Base-by-base conservation (phyloP, 2,113 vertebrate genomes). In the Nothoprocta pentlandii region DNA sequence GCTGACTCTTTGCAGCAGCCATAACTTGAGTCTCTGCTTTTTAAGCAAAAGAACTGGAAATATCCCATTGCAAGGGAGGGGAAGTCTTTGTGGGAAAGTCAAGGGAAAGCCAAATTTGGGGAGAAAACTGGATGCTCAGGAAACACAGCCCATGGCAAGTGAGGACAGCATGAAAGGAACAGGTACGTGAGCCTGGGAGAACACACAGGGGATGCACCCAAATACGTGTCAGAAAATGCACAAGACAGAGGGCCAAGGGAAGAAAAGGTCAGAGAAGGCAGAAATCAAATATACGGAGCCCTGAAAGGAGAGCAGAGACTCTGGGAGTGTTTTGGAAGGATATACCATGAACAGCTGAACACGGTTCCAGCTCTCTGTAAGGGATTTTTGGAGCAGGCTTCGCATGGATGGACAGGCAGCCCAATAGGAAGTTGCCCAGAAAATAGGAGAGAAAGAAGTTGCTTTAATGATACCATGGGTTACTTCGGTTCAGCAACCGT, bases 21-120 rank as follows among this genome's bases (percentile, higher is more conserved):
- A 1, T 28, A 92, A 77, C 23, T 34, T 64, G 19, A 68, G 44
- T 44, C 39, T 32, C 58, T 22, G 44, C 0, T 2, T 79, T 85
- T 77, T 16, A 91, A 82, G 49, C 44, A 69, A 73, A 91, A 64
- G 12, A 90, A 86, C 16, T n/a, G 25, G 71, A 92, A 93, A 64
- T 56, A 78, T 16, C 25, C 42, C 67, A 30, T 10, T 62, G 11
- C 12, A 13, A 69, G 36, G 47, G 47, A 32, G 28, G 71, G 69
- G 39, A 89, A 87, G 79, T 23, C 22, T 64, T 69, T 73, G 28
- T 21, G 17, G 16, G 21, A 91, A 92, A 46, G 61, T 69, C 2
- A 51, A 73, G 62, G 42, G 86, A 69, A 73, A 51, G 26, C 8
- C 62, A 62, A 62, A 87, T 12, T 74, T 77, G 12, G n/a, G 53